phyloP scores from a whole-genome alignment of 2,797 vertebrate species.

The Schizopygopsis pylzovi region DNA sequence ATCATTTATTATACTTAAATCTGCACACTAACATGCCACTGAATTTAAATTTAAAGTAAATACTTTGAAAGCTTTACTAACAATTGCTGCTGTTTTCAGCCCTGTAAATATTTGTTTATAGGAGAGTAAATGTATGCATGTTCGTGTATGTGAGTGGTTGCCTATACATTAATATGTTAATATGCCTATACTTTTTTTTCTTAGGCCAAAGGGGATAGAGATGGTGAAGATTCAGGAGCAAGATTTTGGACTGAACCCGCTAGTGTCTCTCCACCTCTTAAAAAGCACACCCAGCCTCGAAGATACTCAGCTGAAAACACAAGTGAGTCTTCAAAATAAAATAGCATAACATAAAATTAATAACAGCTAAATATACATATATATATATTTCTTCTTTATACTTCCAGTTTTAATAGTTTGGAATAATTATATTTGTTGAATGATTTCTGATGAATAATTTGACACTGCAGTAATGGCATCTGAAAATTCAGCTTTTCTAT shows the following conservation, averaged over 20 bases:
- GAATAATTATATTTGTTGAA: not conserved
- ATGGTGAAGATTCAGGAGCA: constrained; percentile 80
- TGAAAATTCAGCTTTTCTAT: not conserved
- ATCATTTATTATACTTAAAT: constrained; percentile 1
- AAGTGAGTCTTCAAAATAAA: constrained; percentile 81
- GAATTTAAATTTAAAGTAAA: not conserved
- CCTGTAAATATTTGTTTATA: constrained; percentile 80
- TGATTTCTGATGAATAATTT: not conserved
- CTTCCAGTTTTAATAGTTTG: not conserved
- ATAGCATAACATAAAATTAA: not conserved
- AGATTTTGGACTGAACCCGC: constrained; percentile 77
- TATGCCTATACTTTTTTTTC: constrained; percentile 64
- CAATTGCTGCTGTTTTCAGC: constrained; percentile 75
- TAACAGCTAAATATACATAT: not conserved
- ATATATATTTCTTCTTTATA: not conserved
- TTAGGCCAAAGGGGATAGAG: constrained; percentile 84
- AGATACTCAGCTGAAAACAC: constrained; percentile 76
- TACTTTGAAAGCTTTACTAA: not conserved
- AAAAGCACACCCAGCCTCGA: constrained; percentile 74
- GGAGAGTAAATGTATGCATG: constrained; percentile 72
- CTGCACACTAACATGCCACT: not conserved
- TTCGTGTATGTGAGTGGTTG: constrained; percentile 78
- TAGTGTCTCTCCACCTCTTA: constrained; percentile 78
- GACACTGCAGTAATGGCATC: not conserved
- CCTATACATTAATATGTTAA: constrained; percentile 73